A percentile compares a stretch with the other conserved stretches of the same genome.
Conservation (phyloP, 2,888 invertebrate species). For the Drosophila pegasa region DNA sequence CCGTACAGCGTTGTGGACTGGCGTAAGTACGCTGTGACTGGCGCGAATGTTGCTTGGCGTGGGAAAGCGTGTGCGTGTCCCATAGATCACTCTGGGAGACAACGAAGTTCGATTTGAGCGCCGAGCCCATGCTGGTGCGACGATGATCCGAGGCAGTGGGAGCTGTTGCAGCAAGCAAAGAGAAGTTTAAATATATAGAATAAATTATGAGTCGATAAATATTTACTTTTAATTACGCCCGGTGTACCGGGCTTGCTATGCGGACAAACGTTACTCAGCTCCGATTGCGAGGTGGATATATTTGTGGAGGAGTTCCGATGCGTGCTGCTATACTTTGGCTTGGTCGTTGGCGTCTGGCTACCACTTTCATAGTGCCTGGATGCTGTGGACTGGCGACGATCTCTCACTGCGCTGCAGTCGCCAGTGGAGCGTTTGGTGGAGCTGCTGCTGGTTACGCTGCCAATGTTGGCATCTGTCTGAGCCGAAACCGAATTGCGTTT, state of each 20-base stretch:
- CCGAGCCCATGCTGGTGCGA: constrained; percentile 83
- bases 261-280: constrained; percentile 84
- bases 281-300: constrained; percentile 83
- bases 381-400: constrained; percentile 81
- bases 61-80: constrained; percentile 88
- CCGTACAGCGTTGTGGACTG: constrained; percentile 84
- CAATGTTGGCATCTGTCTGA: constrained; percentile 83
- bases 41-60: constrained; percentile 84
- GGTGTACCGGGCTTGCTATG: constrained; percentile 81
- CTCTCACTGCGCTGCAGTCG: constrained; percentile 74
- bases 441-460: constrained; percentile 70
- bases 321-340: constrained; percentile 79
- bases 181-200: background rate
- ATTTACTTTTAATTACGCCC: constrained; percentile 80
- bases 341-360: constrained; percentile 81
- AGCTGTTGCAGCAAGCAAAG: constrained; percentile 47
- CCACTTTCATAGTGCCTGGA: constrained; percentile 81
- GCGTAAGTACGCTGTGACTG: constrained; percentile 85
- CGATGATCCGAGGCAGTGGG: constrained; percentile 81
- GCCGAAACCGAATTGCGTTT: constrained; percentile 84
- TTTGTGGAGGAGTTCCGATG: constrained; percentile 84
- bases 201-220: background rate
- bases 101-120: constrained; percentile 86
- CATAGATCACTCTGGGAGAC: constrained; percentile 89
- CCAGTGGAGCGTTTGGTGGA: constrained; percentile 74